phyloP scores from a whole-genome alignment of 2,113 vertebrate species.

The Struthidea cinerea region DNA sequence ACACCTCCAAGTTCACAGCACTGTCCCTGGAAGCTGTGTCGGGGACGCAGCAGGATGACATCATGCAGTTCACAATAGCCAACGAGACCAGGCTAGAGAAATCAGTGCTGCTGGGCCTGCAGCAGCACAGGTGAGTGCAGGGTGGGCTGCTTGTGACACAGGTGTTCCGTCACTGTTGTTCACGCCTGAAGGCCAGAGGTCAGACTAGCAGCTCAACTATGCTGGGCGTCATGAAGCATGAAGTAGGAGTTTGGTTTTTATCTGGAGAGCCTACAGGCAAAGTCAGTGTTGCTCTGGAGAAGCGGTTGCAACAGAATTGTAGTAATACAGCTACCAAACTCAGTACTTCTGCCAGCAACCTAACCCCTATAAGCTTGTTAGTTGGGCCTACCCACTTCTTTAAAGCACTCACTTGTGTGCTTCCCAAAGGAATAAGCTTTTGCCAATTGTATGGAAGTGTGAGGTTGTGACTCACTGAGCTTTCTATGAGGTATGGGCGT shows the following conservation, averaged over 20 bases:
- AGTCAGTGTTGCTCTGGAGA: background rate
- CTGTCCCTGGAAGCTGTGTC: conserved; percentile 68
- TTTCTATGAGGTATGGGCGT: background rate
- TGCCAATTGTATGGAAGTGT: background rate
- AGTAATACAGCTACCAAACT: background rate
- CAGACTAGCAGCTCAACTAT: background rate
- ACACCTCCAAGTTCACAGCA: conserved; percentile 76
- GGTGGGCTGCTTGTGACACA: accelerated
- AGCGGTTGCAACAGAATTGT: background rate
- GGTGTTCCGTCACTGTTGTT: background rate
- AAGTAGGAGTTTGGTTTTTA: background rate
- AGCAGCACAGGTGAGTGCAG: conserved; percentile 74
- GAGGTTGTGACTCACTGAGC: background rate
- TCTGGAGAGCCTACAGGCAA: background rate
- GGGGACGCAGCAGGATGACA: conserved; percentile 39
- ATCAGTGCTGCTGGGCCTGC: conserved; percentile 81
- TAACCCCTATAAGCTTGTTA: background rate
- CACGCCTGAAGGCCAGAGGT: background rate
- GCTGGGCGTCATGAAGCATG: background rate
- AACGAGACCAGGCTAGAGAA: conserved; percentile 82
- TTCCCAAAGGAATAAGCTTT: background rate
- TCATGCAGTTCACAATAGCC: conserved; percentile 75
- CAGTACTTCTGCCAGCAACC: background rate
- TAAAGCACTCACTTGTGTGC: background rate
- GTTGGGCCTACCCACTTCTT: background rate